These are phyloP conservation scores for Nephrocerus scutellatus DNA, from an alignment of 2,888 invertebrate species.

Conservation along the genomic window DNA sequence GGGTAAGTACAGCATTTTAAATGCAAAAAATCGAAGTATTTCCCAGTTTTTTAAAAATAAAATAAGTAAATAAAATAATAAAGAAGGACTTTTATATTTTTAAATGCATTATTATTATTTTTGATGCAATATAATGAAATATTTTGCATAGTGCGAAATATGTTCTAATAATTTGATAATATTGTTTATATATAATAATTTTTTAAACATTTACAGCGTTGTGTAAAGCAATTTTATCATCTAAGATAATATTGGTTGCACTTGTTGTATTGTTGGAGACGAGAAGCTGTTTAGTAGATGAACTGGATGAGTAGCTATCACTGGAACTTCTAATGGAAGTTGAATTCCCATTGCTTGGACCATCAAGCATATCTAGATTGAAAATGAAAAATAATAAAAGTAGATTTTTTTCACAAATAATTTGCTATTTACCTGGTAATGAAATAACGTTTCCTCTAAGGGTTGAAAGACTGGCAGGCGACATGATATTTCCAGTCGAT, in stretches of 20 bases:
- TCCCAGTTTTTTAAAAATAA: too few relatives aligned
- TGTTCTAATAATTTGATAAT: too few relatives aligned
- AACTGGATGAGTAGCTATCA: conserved; percentile 74
- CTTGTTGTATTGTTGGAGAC: conserved; percentile 48
- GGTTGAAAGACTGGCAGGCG: conserved; percentile 33
- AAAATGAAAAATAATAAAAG: conserved; percentile 4
- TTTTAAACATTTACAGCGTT: conserved; percentile 44
- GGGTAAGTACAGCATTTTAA: too few relatives aligned
- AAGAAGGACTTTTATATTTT: too few relatives aligned
- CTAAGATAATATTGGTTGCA: conserved; percentile 41
- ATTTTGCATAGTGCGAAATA: too few relatives aligned
- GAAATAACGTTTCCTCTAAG: conserved; percentile 57
- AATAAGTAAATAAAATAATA: too few relatives aligned
- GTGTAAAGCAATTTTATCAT: conserved; percentile 41
- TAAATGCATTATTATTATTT: too few relatives aligned
- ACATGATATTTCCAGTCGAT: conserved; percentile 42
- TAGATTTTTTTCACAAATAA: background rate
- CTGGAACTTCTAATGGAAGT: conserved; percentile 61
- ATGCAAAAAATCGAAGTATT: too few relatives aligned
- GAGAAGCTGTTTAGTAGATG: conserved; percentile 69
- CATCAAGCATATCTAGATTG: conserved; percentile 50
- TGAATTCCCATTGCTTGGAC: conserved; percentile 56
- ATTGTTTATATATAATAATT: too few relatives aligned
- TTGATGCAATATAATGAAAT: too few relatives aligned
- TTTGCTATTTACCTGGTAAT: conserved; percentile 51